A percentile compares a stretch with the other conserved stretches of the same genome.
phyloP scores from a whole-genome alignment of 1,140 invertebrate species.

The Brachionus calyciflorus region DNA sequence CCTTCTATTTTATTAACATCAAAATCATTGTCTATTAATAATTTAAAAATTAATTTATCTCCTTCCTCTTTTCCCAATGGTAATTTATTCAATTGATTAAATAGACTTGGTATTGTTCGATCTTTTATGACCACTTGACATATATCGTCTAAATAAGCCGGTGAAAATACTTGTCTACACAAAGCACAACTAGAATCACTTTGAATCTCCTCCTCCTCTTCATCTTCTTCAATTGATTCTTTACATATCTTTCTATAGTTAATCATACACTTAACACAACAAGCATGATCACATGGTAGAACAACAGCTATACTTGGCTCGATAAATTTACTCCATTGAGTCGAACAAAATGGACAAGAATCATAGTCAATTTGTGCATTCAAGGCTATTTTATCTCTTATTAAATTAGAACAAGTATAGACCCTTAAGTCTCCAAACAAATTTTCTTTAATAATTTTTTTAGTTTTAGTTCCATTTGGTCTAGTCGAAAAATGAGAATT shows the following conservation, averaged over 20 bases:
- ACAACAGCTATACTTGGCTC: not conserved
- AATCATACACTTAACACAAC: not conserved
- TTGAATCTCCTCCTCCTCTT: too few relatives aligned
- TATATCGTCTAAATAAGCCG: too few relatives aligned
- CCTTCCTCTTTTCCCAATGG: too few relatives aligned
- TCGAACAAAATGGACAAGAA: not conserved
- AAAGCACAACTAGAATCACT: too few relatives aligned
- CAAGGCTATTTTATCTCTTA: not conserved
- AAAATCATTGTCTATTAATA: too few relatives aligned
- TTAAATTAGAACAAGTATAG: not conserved
- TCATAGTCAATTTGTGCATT: not conserved
- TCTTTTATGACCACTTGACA: too few relatives aligned
- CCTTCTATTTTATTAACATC: too few relatives aligned
- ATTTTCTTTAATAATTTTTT: not conserved
- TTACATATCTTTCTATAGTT: not conserved
- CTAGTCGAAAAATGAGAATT: too few relatives aligned
- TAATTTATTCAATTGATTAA: too few relatives aligned
- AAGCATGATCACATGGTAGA: not conserved
- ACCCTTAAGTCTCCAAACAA: not conserved
- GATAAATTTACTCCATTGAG: not conserved
- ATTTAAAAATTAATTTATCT: too few relatives aligned
- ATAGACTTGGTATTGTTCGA: too few relatives aligned
- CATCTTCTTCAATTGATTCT: not conserved
- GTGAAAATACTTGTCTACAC: too few relatives aligned
- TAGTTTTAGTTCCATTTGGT: not conserved